These are phyloP conservation scores for Cardinalis cardinalis DNA, from an alignment of 2,113 vertebrate species.

Conservation along the genomic window DNA sequence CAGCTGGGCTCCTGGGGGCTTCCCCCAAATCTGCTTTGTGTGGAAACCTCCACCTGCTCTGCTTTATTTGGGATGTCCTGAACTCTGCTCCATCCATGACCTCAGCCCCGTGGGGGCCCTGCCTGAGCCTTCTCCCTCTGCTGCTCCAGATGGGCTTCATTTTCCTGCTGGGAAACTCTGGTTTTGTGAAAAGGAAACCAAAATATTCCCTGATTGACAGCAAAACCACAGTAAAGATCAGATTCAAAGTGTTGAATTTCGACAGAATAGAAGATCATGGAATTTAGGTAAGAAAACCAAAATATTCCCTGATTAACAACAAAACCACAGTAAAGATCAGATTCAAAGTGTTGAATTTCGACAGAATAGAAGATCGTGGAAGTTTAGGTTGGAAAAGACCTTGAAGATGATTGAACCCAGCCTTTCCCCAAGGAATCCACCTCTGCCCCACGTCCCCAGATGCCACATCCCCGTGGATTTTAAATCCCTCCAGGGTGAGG, in stretches of 20 bases:
- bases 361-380: rapidly evolving
- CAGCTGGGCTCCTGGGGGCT: neutral
- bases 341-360: neutral
- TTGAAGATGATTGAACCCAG: neutral
- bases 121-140: neutral
- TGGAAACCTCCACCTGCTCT: neutral
- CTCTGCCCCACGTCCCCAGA: neutral
- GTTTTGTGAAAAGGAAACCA: neutral
- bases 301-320: too few species aligned
- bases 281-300: too few species aligned
- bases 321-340: rapidly evolving
- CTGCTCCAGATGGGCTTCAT: neutral
- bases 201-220: rapidly evolving
- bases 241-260: too few species aligned
- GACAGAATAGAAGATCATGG: too few species aligned
- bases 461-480: neutral
- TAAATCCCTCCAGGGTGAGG: neutral
- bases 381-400: neutral
- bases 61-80: neutral
- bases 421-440: neutral
- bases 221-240: too few species aligned
- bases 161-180: neutral
- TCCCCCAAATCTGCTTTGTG: rapidly evolving
- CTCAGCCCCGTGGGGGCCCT: neutral
- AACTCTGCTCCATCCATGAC: rapidly evolving